A percentile compares a stretch with the other conserved stretches of the same genome.
phyloP scores from a whole-genome alignment of 2,888 invertebrate species.

The Rugalucina vietnamica region DNA sequence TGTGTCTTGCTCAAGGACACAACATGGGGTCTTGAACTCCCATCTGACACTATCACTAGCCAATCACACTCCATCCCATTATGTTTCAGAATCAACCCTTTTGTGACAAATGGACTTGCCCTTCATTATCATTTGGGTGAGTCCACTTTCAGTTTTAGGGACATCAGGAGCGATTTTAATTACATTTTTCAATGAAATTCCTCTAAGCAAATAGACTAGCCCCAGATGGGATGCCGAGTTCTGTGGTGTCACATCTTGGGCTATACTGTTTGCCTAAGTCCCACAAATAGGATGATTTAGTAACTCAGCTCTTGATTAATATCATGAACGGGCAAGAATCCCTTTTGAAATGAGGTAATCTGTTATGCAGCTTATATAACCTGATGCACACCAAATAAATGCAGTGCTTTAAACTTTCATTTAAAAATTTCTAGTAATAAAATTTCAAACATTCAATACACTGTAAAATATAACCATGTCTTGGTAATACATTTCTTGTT shows the following conservation, averaged over 20 bases:
- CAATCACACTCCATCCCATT: no score
- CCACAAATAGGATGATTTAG: background rate
- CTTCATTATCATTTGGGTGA: no score
- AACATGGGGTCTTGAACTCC: no score
- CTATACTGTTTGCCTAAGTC: background rate
- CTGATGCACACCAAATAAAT: background rate
- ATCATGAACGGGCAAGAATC: slow-evolving; percentile 2
- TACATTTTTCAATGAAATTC: background rate
- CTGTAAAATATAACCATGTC: background rate
- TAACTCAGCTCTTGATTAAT: no score
- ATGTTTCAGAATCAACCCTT: no score
- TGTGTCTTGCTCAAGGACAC: no score
- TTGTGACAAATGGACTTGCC: no score
- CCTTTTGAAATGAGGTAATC: background rate
- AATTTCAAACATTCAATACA: background rate
- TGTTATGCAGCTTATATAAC: background rate
- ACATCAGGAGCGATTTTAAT: background rate
- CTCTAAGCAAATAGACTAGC: background rate
- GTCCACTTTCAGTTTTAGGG: background rate
- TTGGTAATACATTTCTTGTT: background rate
- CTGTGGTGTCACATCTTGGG: background rate
- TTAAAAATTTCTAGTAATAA: background rate
- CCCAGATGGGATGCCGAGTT: background rate
- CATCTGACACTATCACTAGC: no score
- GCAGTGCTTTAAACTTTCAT: background rate